A percentile compares a stretch with the other conserved stretches of the same genome.
These are phyloP conservation scores for Leptoteleia sp. DNA, from an alignment of 1,140 invertebrate species.

Conservation along the genomic window DNA sequence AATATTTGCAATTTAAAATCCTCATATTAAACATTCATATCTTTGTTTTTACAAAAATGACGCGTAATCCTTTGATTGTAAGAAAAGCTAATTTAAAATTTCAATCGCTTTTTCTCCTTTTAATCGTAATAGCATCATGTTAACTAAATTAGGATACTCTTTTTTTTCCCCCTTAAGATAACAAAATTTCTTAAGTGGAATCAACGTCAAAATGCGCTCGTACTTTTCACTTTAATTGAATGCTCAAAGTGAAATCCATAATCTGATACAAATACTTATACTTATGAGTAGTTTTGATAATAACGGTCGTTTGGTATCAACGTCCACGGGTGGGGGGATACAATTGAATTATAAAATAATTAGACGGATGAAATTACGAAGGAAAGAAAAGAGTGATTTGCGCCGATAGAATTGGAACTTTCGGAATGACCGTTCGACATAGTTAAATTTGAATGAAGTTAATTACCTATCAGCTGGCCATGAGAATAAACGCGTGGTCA, in stretches of 20 bases:
- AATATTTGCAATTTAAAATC: too few species aligned
- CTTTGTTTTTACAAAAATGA: too few species aligned
- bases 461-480: neutral
- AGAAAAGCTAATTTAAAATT: too few species aligned
- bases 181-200: too few species aligned
- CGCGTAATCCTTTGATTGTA: too few species aligned
- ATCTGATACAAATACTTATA: constrained; percentile 31
- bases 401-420: neutral
- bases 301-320: constrained; percentile 1
- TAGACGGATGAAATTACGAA: too few species aligned
- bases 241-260: constrained; percentile 41
- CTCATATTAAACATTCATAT: too few species aligned
- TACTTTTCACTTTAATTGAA: constrained; percentile 49
- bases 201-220: constrained; percentile 23
- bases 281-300: constrained; percentile 14
- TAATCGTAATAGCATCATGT: neutral
- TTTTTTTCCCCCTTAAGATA: too few species aligned
- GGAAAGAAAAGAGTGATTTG: too few species aligned
- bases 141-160: constrained; percentile 33
- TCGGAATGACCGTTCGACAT: too few species aligned
- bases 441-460: neutral
- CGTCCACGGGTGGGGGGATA: too few species aligned
- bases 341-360: too few species aligned
- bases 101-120: neutral
- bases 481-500: constrained; percentile 4